Percentiles rank a stretch among this genome's conserved stretches.
Evolutionary conservation across 2,888 invertebrate species (phyloP).

Genomic region (Lasius platythorax): DNA sequence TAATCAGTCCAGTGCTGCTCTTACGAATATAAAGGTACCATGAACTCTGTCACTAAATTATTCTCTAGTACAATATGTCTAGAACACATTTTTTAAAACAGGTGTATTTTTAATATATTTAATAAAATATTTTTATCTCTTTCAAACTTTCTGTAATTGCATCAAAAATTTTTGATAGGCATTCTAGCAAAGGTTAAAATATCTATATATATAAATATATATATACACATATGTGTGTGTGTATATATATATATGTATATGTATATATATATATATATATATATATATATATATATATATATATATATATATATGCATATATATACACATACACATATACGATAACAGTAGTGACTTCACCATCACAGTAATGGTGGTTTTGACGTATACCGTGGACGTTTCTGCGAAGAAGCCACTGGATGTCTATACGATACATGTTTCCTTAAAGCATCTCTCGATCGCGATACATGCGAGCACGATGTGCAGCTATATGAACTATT

Average conservation of each 20-base stretch:
- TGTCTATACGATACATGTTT: slow-evolving; percentile 96
- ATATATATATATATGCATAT: no score
- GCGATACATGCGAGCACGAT: slow-evolving; percentile 95
- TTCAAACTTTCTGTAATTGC: slow-evolving; percentile 45
- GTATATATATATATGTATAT: no score
- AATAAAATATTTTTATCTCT: slow-evolving; percentile 45
- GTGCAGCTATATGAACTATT: slow-evolving; percentile 95
- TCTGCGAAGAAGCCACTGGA: slow-evolving; percentile 88
- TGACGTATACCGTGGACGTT: slow-evolving; percentile 83
- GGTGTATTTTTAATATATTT: slow-evolving; percentile 18
- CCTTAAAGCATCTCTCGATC: slow-evolving; percentile 94
- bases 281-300: background rate
- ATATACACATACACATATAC: no score
- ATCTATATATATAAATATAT: slow-evolving; percentile 56
- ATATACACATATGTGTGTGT: no score
- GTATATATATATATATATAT: slow-evolving; percentile 28
- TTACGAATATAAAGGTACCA: slow-evolving; percentile 67
- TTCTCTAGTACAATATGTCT: slow-evolving; percentile 51
- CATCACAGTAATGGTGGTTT: slow-evolving; percentile 75
- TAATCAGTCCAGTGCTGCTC: slow-evolving; percentile 71
- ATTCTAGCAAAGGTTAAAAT: slow-evolving; percentile 54
- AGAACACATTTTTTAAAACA: slow-evolving; percentile 1
- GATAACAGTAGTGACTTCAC: slow-evolving; percentile 59
- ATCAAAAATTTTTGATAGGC: slow-evolving; percentile 43
- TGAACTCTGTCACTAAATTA: slow-evolving; percentile 52